Conservation (phyloP, 1,140 invertebrate genomes). For the Telenomus remus region DNA sequence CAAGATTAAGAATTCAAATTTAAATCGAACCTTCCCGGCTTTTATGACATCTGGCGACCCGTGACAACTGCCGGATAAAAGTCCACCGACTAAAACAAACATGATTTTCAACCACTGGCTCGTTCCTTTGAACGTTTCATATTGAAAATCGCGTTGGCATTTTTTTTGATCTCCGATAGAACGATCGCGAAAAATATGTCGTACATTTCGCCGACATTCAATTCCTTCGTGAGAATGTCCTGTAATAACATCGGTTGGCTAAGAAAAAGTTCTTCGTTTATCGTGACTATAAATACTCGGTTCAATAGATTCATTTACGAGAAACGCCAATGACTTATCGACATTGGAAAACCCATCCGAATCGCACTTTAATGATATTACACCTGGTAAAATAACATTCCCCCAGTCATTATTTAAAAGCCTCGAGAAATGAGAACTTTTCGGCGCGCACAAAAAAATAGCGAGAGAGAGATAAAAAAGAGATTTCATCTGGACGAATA, state of each 20-base stretch:
- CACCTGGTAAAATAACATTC: not conserved
- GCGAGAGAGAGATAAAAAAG: too few species aligned
- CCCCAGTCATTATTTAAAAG: not conserved
- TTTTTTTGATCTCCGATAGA: too few species aligned
- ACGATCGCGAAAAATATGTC: constrained; percentile 17
- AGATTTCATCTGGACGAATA: too few species aligned
- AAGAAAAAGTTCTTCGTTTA: constrained; percentile 53
- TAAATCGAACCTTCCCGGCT: constrained; percentile 17
- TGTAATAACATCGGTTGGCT: constrained; percentile 41
- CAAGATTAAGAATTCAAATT: constrained; percentile 34
- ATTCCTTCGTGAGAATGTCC: constrained; percentile 36
- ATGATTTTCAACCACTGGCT: too few species aligned
- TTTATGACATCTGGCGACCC: constrained; percentile 18
- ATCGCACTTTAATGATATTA: constrained; percentile 33
- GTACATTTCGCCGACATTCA: constrained; percentile 49
- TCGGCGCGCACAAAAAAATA: too few species aligned
- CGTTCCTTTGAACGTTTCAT: too few species aligned
- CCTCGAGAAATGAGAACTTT: not conserved
- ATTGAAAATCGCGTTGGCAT: too few species aligned
- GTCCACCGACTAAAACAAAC: too few species aligned
- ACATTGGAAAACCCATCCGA: constrained; percentile 23
- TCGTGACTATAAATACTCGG: constrained; percentile 51
- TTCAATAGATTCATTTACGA: constrained; percentile 52
- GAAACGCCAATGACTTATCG: constrained; percentile 38
- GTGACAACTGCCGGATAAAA: not conserved